phyloP scores from a whole-genome alignment of 2,888 invertebrate species.

The Amphimallon solstitiale region DNA sequence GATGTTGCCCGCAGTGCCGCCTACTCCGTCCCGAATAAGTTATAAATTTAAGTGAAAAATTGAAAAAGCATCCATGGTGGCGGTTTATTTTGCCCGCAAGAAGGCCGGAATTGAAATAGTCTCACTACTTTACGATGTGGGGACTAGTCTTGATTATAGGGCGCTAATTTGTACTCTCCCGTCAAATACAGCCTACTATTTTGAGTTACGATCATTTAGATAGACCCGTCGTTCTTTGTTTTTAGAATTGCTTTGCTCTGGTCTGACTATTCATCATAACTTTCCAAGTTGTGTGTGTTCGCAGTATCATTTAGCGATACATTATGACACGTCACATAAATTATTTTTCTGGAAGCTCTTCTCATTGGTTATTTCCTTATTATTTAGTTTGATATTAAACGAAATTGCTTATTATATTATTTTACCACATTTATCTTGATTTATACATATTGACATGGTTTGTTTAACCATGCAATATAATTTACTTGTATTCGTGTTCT shows the following conservation, averaged over 20 bases:
- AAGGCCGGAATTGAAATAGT: slow-evolving; percentile 60
- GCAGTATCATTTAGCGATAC: slow-evolving; percentile 22
- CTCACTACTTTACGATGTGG: slow-evolving; percentile 62
- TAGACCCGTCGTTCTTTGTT: slow-evolving; percentile 9
- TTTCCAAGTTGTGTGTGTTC: slow-evolving; percentile 2
- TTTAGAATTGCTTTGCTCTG: slow-evolving; percentile 15
- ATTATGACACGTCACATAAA: slow-evolving; percentile 15
- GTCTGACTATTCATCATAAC: slow-evolving; percentile 1
- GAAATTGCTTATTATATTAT: too few species aligned
- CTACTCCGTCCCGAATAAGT: slow-evolving; percentile 59
- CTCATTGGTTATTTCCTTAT: slow-evolving; percentile 13
- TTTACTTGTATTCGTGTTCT: too few species aligned
- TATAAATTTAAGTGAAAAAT: slow-evolving; percentile 61
- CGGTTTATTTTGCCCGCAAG: slow-evolving; percentile 43
- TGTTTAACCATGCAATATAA: too few species aligned
- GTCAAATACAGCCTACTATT: slow-evolving; percentile 7
- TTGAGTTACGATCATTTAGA: slow-evolving; percentile 35
- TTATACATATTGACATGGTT: too few species aligned
- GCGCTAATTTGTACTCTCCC: slow-evolving; percentile 55
- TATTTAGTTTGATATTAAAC: background rate
- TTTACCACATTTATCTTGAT: too few species aligned
- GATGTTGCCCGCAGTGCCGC: slow-evolving; percentile 54
- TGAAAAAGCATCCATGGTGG: slow-evolving; percentile 48
- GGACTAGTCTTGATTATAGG: slow-evolving; percentile 59
- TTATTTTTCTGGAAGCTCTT: background rate